phyloP scores from a whole-genome alignment of 1,140 invertebrate species.

The Diachasmimorpha longicaudata region DNA sequence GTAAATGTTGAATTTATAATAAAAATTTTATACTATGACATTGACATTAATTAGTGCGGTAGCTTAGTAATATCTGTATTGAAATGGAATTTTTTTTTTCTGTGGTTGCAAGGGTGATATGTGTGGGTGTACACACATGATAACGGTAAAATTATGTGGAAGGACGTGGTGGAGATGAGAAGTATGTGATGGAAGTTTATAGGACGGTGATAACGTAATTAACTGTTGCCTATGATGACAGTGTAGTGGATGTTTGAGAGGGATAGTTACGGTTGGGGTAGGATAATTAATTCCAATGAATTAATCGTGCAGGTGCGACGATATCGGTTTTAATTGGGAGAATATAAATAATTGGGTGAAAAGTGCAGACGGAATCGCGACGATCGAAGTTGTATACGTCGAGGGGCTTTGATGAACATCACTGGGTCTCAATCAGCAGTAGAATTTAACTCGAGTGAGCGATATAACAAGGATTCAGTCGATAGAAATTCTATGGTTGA shows the following conservation, averaged over 20 bases:
- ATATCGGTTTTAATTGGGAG: background rate
- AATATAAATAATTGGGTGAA: constrained; percentile 17
- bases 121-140: background rate
- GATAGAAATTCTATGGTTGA: background rate
- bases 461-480: background rate
- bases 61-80: too few relatives aligned
- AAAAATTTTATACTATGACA: too few relatives aligned
- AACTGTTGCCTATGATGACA: constrained; percentile 4
- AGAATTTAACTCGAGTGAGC: background rate
- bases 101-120: background rate
- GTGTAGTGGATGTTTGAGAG: background rate
- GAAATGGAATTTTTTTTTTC: too few relatives aligned
- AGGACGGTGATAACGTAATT: constrained; percentile 15
- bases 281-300: constrained; percentile 20
- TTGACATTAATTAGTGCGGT: too few relatives aligned
- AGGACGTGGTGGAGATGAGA: background rate
- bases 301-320: constrained; percentile 13
- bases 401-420: background rate
- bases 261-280: background rate
- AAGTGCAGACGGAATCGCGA: background rate
- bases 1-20: too few relatives aligned
- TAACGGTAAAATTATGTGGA: background rate
- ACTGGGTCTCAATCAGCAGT: background rate
- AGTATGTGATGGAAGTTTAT: background rate
- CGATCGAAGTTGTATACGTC: background rate